Percentiles rank a stretch among this genome's conserved stretches.
These are phyloP conservation scores for Drosophila busckii DNA, from an alignment of 1,140 invertebrate species.

Conservation along the genomic window DNA sequence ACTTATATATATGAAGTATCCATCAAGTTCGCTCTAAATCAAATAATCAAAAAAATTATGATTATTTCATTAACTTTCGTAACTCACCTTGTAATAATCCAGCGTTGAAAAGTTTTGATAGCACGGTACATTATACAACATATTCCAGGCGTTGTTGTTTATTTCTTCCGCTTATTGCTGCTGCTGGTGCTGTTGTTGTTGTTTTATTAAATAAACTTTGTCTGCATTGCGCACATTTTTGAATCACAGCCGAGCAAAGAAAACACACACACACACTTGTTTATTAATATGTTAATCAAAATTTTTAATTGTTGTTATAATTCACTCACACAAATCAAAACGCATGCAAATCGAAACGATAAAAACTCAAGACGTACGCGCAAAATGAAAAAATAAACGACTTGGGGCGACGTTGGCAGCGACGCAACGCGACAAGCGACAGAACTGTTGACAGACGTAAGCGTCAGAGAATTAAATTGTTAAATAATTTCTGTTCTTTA, in stretches of 20 bases:
- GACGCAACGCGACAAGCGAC: too few relatives aligned
- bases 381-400: too few relatives aligned
- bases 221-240: constrained; percentile 2
- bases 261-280: constrained; percentile 10
- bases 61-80: not conserved
- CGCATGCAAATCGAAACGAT: too few relatives aligned
- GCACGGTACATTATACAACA: constrained; percentile 79
- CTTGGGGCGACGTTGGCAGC: too few relatives aligned
- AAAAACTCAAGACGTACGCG: too few relatives aligned
- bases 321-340: too few relatives aligned
- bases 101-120: constrained; percentile 78
- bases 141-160: constrained; percentile 64
- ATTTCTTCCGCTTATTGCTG: not conserved
- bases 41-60: not conserved
- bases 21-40: too few relatives aligned
- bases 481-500: constrained; percentile 29
- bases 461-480: not conserved
- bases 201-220: constrained; percentile 13
- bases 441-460: constrained; percentile 13
- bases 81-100: constrained; percentile 78
- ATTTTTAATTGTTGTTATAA: not conserved
- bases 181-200: constrained; percentile 9
- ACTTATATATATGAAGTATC: too few relatives aligned
- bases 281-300: not conserved
- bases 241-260: not conserved